Base-by-base conservation (phyloP, 2,797 vertebrate genomes). In the Sebastes diaconus region DNA sequence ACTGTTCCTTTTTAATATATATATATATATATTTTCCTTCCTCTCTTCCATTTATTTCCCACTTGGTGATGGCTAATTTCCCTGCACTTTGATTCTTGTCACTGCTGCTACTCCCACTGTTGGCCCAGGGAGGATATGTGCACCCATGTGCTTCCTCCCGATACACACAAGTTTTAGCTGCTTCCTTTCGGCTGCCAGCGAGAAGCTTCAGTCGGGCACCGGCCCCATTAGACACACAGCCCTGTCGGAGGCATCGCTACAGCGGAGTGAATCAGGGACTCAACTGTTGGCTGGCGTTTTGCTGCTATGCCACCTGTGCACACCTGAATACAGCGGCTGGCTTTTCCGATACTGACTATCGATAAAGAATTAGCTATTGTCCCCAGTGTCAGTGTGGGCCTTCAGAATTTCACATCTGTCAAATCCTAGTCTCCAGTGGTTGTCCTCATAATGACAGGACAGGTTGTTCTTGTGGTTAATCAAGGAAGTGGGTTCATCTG, bases 401-500 rank as follows among this genome's bases (percentile, higher is more conserved):
- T 29, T 32, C 6, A 24, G 4, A 66, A 54, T 55, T 36, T 60
- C 39, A 54, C 12, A 69, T 69, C 18, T 25, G 22, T 54, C 64
- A 52, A 66, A 65, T 39, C 6, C 8, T 39, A 4, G 20, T 60
- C 42, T 70, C 58, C 30, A 65, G 52, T 39, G 61, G 34, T 22
- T 68, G 66, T 60, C 64, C n/a, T 65, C 60, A 57, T 60, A 79
- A 80, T 77, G 73, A 81, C 27, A 73, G 22, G 30, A 34, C 71
- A 58, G 25, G 25, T 68, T 36, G 67, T 68, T 65, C 29, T 81
- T 6, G 34, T 63, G 50, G 58, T 78, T 79, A 78, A 77, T 82
- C 29, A 27, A 80, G 64, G 50, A 84, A 68, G 55, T 69, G 54
- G 39, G 13, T 86, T 83, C 71, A 75, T 87, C 67, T 77, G 64